Percentiles rank a stretch among this genome's conserved stretches.
Evolutionary conservation across 2,888 invertebrate species (phyloP).

Genomic region (Heliconius aoede): DNA sequence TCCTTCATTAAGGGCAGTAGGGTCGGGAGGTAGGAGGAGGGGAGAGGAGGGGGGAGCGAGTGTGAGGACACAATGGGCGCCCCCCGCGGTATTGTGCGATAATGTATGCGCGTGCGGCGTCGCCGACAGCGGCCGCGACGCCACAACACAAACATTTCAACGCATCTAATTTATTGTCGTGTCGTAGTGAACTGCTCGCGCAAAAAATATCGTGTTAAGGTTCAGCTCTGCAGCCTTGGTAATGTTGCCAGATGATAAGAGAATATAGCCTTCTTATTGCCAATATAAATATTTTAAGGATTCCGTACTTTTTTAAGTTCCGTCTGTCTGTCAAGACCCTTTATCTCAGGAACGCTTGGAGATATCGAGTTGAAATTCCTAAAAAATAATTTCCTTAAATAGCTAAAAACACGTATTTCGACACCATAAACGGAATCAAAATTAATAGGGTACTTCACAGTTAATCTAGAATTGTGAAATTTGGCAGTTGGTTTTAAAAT

Average conservation of each 20-base stretch:
- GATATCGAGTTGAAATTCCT: no score
- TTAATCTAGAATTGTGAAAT: no score
- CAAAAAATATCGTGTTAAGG: conserved; percentile 77
- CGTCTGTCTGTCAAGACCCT: no score
- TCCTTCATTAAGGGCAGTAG: conserved; percentile 73
- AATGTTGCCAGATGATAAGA: conserved; percentile 34
- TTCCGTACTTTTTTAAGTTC: no score
- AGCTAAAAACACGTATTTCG: no score
- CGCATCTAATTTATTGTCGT: conserved; percentile 80
- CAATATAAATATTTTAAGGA: no score
- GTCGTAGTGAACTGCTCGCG: conserved; percentile 67
- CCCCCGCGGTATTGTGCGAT: conserved; percentile 75
- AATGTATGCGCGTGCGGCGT: conserved; percentile 75
- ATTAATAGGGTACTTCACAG: no score
- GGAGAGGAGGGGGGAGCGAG: conserved; percentile 53
- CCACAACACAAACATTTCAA: conserved; percentile 82
- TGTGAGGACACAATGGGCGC: conserved; percentile 74
- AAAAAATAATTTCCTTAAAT: no score
- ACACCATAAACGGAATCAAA: no score
- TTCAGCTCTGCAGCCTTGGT: conserved; percentile 51
- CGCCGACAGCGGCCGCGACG: conserved; percentile 68
- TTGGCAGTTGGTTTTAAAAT: no score
- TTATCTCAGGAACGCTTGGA: no score
- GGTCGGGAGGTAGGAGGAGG: conserved; percentile 46
- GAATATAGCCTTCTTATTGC: background rate